Evolutionary conservation across 2,888 invertebrate species (phyloP).

Genomic region (Rotaria magnacalcarata): DNA sequence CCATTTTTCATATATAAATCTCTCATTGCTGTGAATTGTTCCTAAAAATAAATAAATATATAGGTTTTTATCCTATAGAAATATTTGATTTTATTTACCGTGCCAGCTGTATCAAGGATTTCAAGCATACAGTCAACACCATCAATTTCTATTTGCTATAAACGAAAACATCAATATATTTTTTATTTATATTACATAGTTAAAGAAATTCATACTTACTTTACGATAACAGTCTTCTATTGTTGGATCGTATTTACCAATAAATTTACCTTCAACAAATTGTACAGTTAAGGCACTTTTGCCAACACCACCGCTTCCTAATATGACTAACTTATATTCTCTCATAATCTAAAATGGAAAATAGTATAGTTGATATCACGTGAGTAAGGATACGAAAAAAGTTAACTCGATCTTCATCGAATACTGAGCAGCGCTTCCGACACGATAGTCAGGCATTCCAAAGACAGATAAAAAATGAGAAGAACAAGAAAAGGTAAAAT

Average conservation of each 20-base stretch:
- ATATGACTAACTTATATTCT: conserved; percentile 98
- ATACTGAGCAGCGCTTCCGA: no score
- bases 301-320: conserved; percentile 98
- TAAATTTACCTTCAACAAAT: conserved; percentile 97
- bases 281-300: conserved; percentile 93
- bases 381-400: not conserved
- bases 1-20: conserved; percentile 99
- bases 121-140: conserved; percentile 99
- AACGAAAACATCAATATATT: conserved; percentile 39
- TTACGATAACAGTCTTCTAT: conserved; percentile 99
- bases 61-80: no score
- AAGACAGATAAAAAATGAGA: not conserved
- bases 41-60: conserved; percentile 59
- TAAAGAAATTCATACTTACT: conserved; percentile 38
- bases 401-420: not conserved
- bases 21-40: conserved; percentile 99
- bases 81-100: conserved; percentile 57
- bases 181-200: not conserved
- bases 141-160: conserved; percentile 91
- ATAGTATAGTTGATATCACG: no score
- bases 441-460: not conserved
- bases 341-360: conserved; percentile 68
- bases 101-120: conserved; percentile 98
- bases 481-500: not conserved
- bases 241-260: conserved; percentile 92